Evolutionary conservation across 2,113 vertebrate genomes (phyloP).

Genomic region (Pterocles gutturalis): DNA sequence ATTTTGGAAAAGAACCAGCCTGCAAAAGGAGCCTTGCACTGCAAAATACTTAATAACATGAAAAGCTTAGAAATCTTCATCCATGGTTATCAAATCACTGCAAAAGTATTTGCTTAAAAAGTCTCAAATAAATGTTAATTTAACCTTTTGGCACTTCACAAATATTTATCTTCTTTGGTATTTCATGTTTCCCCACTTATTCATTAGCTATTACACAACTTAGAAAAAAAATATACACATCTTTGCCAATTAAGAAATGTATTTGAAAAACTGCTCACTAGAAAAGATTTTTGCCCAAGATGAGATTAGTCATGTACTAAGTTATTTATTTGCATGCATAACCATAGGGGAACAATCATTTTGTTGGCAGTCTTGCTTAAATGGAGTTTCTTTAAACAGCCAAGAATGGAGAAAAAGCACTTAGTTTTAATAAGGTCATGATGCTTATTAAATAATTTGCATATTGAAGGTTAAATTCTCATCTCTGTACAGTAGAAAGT

Average conservation of each 20-base stretch:
- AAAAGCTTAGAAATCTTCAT: background rate
- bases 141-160: background rate
- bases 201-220: background rate
- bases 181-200: background rate
- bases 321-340: background rate
- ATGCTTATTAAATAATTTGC: constrained; percentile 15
- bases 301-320: background rate
- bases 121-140: background rate
- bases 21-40: background rate
- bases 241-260: background rate
- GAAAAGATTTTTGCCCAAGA: background rate
- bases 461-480: constrained; percentile 35
- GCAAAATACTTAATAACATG: background rate
- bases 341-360: background rate
- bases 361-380: background rate
- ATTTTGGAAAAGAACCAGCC: background rate
- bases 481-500: background rate
- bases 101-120: background rate
- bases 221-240: background rate
- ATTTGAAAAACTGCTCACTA: background rate
- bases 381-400: background rate
- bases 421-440: constrained; percentile 41
- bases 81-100: background rate
- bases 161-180: background rate
- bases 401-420: constrained; percentile 7